Evolutionary conservation across 2,113 vertebrate species (phyloP).

Genomic region (Eulemur rufifrons): DNA sequence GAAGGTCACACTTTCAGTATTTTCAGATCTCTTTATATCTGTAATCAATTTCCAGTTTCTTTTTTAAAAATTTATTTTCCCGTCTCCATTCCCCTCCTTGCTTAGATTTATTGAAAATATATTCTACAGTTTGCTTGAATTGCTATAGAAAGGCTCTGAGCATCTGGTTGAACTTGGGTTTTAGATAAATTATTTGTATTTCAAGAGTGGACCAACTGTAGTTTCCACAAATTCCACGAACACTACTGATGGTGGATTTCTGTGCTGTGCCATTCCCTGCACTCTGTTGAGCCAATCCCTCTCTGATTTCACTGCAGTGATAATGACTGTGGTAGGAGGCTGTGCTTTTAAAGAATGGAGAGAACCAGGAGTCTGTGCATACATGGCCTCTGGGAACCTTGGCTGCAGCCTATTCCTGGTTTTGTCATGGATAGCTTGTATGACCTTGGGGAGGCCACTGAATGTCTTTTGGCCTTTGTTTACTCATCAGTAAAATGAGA

Average conservation of each 20-base stretch:
- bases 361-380: background rate
- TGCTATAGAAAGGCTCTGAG: background rate
- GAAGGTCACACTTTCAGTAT: background rate
- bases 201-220: background rate
- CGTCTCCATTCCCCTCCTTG: background rate
- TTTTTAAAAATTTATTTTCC: background rate
- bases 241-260: background rate
- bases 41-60: background rate
- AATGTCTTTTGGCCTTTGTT: background rate
- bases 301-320: background rate
- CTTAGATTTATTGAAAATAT: background rate
- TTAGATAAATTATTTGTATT: background rate
- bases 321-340: background rate
- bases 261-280: background rate
- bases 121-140: background rate
- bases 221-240: background rate
- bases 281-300: background rate
- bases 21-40: conserved; percentile 1
- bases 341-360: background rate
- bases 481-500: background rate
- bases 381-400: background rate
- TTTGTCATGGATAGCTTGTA: background rate
- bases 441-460: background rate
- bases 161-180: background rate
- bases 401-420: background rate